Conservation (phyloP, 1,140 invertebrate genomes). For the Ectropis grisescens region DNA sequence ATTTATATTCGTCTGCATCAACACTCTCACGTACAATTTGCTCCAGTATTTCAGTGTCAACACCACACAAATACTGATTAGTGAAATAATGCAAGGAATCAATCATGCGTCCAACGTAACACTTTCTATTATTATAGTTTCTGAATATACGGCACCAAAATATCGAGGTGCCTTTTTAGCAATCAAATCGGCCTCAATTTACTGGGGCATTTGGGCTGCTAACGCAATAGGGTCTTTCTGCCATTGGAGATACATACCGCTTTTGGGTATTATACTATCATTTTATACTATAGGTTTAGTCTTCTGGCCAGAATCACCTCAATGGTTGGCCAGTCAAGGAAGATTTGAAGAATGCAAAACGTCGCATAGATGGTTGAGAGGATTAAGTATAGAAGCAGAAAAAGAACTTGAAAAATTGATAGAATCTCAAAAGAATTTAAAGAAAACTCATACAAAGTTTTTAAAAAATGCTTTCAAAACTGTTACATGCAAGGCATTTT, state of each 20-base stretch:
- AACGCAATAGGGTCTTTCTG: slow-evolving; percentile 13
- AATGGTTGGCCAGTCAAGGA: slow-evolving; percentile 19
- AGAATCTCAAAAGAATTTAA: slow-evolving; percentile 10
- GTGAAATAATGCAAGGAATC: slow-evolving; percentile 9
- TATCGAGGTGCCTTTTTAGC: slow-evolving; percentile 13
- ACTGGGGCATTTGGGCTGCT: slow-evolving; percentile 12
- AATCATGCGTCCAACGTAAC: slow-evolving; percentile 2
- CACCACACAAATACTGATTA: slow-evolving; percentile 7
- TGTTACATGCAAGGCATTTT: slow-evolving; percentile 13
- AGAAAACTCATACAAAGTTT: slow-evolving; percentile 1
- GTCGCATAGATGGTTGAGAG: slow-evolving; percentile 19
- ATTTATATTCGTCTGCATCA: slow-evolving; percentile 4
- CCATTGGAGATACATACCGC: slow-evolving; percentile 7
- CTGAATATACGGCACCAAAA: slow-evolving; percentile 12
- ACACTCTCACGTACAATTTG: slow-evolving; percentile 1
- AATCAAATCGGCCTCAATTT: slow-evolving; percentile 8
- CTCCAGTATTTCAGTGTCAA: slow-evolving; percentile 7
- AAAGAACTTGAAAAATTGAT: slow-evolving; percentile 18
- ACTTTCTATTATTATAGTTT: slow-evolving; percentile 3
- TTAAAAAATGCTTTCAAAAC: slow-evolving; percentile 1
- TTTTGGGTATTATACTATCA: background rate
- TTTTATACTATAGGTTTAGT: slow-evolving; percentile 6
- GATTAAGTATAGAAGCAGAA: slow-evolving; percentile 11
- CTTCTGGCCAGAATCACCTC: slow-evolving; percentile 25
- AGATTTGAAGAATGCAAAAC: slow-evolving; percentile 15